phyloP scores from a whole-genome alignment of 1,140 invertebrate species.

The Vanessa atalanta region DNA sequence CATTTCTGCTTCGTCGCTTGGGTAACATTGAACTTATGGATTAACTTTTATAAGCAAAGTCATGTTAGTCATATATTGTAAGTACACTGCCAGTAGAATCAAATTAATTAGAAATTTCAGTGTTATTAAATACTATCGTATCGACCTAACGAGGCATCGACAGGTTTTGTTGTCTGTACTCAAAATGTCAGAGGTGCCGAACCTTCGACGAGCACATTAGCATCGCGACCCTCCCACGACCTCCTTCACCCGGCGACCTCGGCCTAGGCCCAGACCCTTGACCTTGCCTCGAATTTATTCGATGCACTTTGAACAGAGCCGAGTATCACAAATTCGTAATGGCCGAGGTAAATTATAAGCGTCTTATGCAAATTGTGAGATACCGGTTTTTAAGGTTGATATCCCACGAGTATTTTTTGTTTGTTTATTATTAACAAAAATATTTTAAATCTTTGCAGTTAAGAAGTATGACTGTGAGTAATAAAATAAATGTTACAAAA shows the following conservation, averaged over 20 bases:
- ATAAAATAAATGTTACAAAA: not conserved
- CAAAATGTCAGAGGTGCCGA: slow-evolving; percentile 68
- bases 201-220: slow-evolving; percentile 63
- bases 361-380: slow-evolving; percentile 24
- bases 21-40: too few species aligned
- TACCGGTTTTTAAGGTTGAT: slow-evolving; percentile 21
- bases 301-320: slow-evolving; percentile 42
- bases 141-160: not conserved
- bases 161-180: slow-evolving; percentile 33
- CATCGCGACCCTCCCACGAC: slow-evolving; percentile 66
- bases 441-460: slow-evolving; percentile 6
- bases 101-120: not conserved
- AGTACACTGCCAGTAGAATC: not conserved
- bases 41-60: too few species aligned
- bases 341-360: slow-evolving; percentile 23
- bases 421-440: not conserved
- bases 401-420: slow-evolving; percentile 10
- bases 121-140: not conserved
- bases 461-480: not conserved
- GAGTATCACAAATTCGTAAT: slow-evolving; percentile 45
- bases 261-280: slow-evolving; percentile 56
- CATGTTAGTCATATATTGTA: too few species aligned
- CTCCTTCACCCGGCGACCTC: slow-evolving; percentile 58
- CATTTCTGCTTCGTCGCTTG: too few species aligned
- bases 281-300: slow-evolving; percentile 43